A percentile compares a stretch with the other conserved stretches of the same genome.
Conservation (phyloP, 2,113 vertebrate species). For the Oncorhynchus kisutch region DNA sequence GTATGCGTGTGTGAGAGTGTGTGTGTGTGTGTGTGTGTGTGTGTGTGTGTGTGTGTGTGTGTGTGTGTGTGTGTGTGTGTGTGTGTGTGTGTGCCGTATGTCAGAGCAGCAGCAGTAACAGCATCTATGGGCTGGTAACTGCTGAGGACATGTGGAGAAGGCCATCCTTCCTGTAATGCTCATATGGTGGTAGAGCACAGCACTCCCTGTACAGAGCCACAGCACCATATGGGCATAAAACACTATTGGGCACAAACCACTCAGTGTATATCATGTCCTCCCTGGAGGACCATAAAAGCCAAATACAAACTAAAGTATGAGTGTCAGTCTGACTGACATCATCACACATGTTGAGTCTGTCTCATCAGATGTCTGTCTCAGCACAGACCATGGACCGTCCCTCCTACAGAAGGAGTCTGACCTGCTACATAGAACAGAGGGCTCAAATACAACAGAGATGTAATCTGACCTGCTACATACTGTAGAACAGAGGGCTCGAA, state of each 20-base stretch:
- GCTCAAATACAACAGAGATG: too few relatives aligned
- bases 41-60: neutral
- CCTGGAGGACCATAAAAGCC: neutral
- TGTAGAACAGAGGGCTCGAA: too few relatives aligned
- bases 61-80: neutral
- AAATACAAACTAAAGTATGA: neutral
- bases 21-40: neutral
- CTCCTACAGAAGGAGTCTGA: too few relatives aligned
- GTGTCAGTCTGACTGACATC: too few relatives aligned
- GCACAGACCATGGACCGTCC: too few relatives aligned
- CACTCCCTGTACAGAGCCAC: constrained; percentile 1
- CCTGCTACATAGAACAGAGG: too few relatives aligned
- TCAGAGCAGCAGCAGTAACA: neutral
- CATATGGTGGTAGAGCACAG: constrained; percentile 26
- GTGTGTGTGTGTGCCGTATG: neutral
- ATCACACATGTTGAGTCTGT: neutral
- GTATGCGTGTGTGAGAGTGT: neutral
- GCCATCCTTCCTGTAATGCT: constrained; percentile 28
- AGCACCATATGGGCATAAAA: neutral
- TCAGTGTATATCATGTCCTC: neutral
- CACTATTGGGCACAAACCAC: neutral
- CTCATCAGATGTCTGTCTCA: neutral
- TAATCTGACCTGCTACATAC: too few relatives aligned
- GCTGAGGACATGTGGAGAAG: constrained; percentile 39
- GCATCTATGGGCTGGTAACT: constrained; percentile 20